Conservation (phyloP, 2,888 invertebrate species). For the Latrodectus hesperus region DNA sequence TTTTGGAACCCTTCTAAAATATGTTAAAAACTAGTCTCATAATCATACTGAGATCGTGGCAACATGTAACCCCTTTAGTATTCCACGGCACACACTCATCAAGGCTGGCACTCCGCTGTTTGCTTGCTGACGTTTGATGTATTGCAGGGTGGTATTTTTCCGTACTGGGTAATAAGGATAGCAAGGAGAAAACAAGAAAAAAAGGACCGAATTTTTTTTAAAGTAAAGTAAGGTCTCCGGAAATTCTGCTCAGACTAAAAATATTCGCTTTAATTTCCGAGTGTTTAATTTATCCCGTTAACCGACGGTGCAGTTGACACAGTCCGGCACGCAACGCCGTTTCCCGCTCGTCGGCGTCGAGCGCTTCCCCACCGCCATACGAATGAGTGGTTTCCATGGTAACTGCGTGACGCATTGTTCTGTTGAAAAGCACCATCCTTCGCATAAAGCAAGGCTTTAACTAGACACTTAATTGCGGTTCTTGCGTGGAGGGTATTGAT, state of each 20-base stretch:
- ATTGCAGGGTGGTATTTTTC: background rate
- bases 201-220: background rate
- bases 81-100: background rate
- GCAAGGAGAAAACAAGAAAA: background rate
- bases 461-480: no score
- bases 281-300: slow-evolving; percentile 64
- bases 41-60: no score
- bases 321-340: slow-evolving; percentile 47
- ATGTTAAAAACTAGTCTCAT: no score
- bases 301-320: slow-evolving; percentile 62
- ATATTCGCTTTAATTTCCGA: slow-evolving; percentile 67
- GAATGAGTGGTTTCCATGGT: slow-evolving; percentile 61
- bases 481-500: no score
- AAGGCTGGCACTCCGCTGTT: background rate
- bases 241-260: slow-evolving; percentile 55
- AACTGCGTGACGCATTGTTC: slow-evolving; percentile 18
- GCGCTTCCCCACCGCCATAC: slow-evolving; percentile 35
- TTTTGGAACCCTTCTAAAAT: no score
- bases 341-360: background rate
- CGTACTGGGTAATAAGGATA: background rate
- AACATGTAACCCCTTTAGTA: no score
- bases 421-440: no score
- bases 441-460: no score
- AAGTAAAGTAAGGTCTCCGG: slow-evolving; percentile 6
- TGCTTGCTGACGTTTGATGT: background rate